Percentiles rank a stretch among this genome's conserved stretches.
phyloP scores from a whole-genome alignment of 2,888 invertebrate genomes.

The Drosophila anceps region DNA sequence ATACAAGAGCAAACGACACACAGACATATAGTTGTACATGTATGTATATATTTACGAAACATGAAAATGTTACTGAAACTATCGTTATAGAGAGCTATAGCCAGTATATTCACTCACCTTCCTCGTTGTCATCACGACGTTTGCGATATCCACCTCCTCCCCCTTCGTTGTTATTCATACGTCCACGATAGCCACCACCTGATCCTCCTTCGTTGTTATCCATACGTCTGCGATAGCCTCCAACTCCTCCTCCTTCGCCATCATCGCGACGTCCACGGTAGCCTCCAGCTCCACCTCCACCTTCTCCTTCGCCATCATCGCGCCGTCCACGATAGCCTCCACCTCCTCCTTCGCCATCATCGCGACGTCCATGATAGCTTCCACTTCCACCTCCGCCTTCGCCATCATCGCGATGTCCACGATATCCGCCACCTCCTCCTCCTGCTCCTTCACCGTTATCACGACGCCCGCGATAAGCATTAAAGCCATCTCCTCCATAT shows the following conservation, averaged over 20 bases:
- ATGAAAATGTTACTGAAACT: neutral
- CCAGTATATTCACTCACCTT: constrained; percentile 13
- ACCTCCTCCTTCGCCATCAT: constrained; percentile 10
- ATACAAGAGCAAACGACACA: constrained; percentile 15
- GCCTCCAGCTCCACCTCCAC: neutral
- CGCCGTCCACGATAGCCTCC: constrained; percentile 27
- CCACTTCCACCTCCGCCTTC: constrained; percentile 3
- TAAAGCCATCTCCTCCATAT: constrained; percentile 21
- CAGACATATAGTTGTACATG: constrained; percentile 9
- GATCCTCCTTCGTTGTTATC: constrained; percentile 17
- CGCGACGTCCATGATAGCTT: constrained; percentile 27
- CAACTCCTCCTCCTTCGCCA: neutral
- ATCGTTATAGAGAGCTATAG: neutral
- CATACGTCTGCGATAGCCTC: constrained; percentile 24
- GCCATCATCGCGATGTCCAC: constrained; percentile 1
- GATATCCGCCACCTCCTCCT: constrained; percentile 33
- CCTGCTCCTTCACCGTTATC: too few relatives aligned
- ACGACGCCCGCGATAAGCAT: constrained; percentile 48
- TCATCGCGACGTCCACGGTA: constrained; percentile 34
- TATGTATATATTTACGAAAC: constrained; percentile 5
- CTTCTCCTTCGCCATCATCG: constrained; percentile 11
- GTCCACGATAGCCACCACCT: constrained; percentile 19
- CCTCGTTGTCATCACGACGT: constrained; percentile 20
- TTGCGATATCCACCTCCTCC: constrained; percentile 17
- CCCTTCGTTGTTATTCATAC: constrained; percentile 16